These are phyloP conservation scores for Nesometra sesokonis DNA, from an alignment of 35 echinoderm and acorn worm species.

Conservation along the genomic window DNA sequence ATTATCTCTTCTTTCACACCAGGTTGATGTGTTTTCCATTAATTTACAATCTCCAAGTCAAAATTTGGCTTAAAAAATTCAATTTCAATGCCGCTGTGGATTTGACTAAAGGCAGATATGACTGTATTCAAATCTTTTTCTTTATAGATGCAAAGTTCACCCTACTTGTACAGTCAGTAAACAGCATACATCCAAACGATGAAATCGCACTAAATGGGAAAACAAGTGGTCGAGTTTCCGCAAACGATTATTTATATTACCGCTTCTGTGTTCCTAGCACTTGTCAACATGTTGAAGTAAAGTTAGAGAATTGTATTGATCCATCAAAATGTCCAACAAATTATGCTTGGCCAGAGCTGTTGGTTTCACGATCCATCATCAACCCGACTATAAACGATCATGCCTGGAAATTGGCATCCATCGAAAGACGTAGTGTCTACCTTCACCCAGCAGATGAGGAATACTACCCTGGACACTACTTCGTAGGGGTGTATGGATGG, in stretches of 20 bases:
- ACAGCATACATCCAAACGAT: constrained; percentile 29
- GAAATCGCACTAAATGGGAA: constrained; percentile 27
- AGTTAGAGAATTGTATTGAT: constrained; percentile 62
- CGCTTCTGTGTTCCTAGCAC: constrained; percentile 65
- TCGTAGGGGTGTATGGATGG: constrained; percentile 83
- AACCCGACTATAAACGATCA: constrained; percentile 65
- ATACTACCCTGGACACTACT: constrained; percentile 68
- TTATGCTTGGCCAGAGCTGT: constrained; percentile 75
- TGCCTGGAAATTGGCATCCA: constrained; percentile 75
- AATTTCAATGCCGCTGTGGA: too few relatives aligned
- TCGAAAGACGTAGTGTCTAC: constrained; percentile 47
- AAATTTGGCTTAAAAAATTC: too few relatives aligned
- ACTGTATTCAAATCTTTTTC: not conserved
- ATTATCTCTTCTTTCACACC: too few relatives aligned
- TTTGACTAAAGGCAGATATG: too few relatives aligned
- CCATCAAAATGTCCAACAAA: constrained; percentile 39
- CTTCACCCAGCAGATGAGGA: constrained; percentile 44
- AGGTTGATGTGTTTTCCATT: too few relatives aligned
- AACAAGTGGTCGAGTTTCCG: not conserved
- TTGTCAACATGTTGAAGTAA: constrained; percentile 42
- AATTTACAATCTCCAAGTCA: too few relatives aligned
- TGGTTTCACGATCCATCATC: constrained; percentile 73
- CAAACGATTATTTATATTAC: constrained; percentile 55
- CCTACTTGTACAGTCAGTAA: constrained; percentile 28
- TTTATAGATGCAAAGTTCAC: constrained; percentile 53